Percentiles rank a stretch among this genome's conserved stretches.
Conservation (phyloP, 2,113 vertebrate genomes). For the Mesoclemmys tuberculata region DNA sequence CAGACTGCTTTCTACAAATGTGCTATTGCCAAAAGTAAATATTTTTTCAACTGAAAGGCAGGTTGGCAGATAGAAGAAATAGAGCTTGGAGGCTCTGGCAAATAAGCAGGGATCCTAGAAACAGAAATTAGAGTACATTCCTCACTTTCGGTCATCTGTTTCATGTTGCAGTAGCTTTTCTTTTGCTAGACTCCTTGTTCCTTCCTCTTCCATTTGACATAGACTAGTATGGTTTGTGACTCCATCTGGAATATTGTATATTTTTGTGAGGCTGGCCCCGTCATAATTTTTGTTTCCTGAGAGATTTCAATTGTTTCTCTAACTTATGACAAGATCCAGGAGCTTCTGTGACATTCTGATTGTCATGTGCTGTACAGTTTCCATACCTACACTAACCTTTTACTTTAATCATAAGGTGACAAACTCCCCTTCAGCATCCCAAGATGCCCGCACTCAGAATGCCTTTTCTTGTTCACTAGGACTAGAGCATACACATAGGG, state of each 20-base stretch:
- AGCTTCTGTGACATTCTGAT: background rate
- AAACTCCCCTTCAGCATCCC: background rate
- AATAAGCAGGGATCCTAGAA: background rate
- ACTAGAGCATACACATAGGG: accelerated
- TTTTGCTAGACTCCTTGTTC: background rate
- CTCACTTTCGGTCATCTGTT: background rate
- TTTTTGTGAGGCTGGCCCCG: background rate
- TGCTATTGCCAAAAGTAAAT: background rate
- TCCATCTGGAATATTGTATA: too few species aligned
- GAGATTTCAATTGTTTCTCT: background rate
- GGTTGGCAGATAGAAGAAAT: background rate
- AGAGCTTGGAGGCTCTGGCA: background rate
- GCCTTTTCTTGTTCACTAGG: background rate
- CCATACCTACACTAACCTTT: background rate
- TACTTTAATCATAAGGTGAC: background rate
- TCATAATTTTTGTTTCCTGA: too few species aligned
- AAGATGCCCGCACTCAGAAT: too few species aligned
- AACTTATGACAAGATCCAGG: background rate
- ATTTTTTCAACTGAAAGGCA: background rate
- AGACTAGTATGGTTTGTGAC: background rate
- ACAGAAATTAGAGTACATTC: background rate
- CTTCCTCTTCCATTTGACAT: background rate
- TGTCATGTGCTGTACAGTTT: background rate
- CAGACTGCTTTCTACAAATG: background rate
- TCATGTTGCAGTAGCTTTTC: background rate